phyloP scores from a whole-genome alignment of 2,888 invertebrate species.

The Sphaerophoria rueppellii region DNA sequence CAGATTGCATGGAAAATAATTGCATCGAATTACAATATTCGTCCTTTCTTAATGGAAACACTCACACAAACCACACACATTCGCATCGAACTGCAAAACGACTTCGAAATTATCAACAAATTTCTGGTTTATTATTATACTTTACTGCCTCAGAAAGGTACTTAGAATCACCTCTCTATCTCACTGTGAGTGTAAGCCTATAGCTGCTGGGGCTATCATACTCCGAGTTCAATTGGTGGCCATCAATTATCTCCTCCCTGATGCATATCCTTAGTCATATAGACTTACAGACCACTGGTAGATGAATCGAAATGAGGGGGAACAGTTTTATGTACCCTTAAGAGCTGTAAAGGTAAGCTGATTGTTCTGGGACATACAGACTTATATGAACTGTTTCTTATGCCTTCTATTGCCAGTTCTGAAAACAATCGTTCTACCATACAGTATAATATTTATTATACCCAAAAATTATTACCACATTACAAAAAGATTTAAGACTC shows the following conservation, averaged over 20 bases:
- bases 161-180: conserved; percentile 22
- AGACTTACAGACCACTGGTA: background rate
- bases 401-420: conserved; percentile 16
- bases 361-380: background rate
- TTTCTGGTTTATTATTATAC: conserved; percentile 60
- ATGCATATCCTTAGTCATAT: conserved; percentile 42
- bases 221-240: conserved; percentile 61
- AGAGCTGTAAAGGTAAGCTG: conserved; percentile 8
- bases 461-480: conserved; percentile 74
- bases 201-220: conserved; percentile 55
- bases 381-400: conserved; percentile 10
- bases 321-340: background rate
- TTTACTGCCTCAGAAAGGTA: conserved; percentile 36
- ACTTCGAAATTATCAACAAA: conserved; percentile 69
- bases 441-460: conserved; percentile 71
- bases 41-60: background rate
- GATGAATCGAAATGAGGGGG: background rate
- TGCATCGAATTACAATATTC: conserved; percentile 55
- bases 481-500: conserved; percentile 70
- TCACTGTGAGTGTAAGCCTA: conserved; percentile 8
- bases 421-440: conserved; percentile 69
- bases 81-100: conserved; percentile 2
- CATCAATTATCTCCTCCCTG: conserved; percentile 59
- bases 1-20: conserved; percentile 35
- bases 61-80: background rate